These are phyloP conservation scores for Macrotus californicus DNA, from an alignment of 2,113 vertebrate species.

Conservation along the genomic window DNA sequence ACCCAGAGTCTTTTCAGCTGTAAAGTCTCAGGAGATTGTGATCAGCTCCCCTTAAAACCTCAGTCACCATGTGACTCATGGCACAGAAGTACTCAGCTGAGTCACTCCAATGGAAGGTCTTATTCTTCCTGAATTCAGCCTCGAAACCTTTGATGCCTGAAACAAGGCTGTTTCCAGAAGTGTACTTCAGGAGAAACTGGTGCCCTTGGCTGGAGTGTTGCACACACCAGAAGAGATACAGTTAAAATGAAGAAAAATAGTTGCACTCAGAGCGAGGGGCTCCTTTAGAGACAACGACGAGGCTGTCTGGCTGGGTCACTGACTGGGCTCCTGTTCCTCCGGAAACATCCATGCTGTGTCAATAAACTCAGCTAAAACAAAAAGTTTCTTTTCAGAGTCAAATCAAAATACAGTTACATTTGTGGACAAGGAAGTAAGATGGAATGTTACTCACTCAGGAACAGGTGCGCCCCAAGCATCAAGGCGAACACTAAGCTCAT, in stretches of 20 bases:
- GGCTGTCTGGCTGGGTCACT: neutral
- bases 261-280: neutral
- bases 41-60: neutral
- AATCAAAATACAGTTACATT: neutral
- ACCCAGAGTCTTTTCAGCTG: neutral
- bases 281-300: neutral
- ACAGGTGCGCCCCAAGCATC: neutral
- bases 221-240: neutral
- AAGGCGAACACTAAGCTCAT: neutral
- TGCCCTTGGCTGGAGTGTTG: neutral
- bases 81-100: neutral
- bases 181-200: neutral
- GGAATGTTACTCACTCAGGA: neutral
- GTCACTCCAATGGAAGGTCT: neutral
- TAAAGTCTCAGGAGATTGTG: neutral
- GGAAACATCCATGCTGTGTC: neutral
- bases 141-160: neutral
- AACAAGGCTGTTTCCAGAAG: fast-evolving
- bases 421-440: neutral
- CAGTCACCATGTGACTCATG: neutral
- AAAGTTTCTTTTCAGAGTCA: neutral
- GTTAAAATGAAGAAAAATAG: neutral
- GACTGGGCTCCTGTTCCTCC: neutral
- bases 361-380: neutral
- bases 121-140: neutral